Evolutionary conservation across 2,888 invertebrate species (phyloP).

Genomic region (Trichopoda pennipes): DNA sequence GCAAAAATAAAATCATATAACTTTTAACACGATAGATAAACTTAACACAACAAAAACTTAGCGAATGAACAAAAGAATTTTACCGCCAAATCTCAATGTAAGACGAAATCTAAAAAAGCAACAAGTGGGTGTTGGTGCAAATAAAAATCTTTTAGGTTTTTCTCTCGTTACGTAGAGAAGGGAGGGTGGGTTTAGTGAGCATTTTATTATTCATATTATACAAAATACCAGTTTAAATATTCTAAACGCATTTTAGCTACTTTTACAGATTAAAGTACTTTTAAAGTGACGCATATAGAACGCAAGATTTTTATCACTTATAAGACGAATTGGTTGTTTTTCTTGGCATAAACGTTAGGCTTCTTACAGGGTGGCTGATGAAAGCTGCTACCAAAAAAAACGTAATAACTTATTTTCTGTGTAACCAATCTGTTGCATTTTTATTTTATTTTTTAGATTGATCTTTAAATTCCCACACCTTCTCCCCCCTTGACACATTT

Average conservation of each 20-base stretch:
- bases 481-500: too few relatives aligned
- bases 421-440: too few relatives aligned
- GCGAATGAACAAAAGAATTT: constrained; percentile 24
- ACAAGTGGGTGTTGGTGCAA: constrained; percentile 45
- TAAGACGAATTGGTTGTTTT: too few relatives aligned
- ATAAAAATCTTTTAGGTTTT: background rate
- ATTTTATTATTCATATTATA: background rate
- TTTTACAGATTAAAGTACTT: constrained; percentile 27
- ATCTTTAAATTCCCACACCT: too few relatives aligned
- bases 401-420: too few relatives aligned
- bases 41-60: constrained; percentile 8
- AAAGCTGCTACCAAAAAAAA: too few relatives aligned
- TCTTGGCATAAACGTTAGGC: too few relatives aligned
- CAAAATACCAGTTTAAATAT: constrained; percentile 41
- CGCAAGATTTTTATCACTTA: background rate
- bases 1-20: constrained; percentile 4
- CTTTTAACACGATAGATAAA: constrained; percentile 25
- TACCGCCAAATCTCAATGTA: constrained; percentile 47
- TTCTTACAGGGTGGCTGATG: too few relatives aligned
- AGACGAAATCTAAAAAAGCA: background rate
- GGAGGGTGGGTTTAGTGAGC: background rate
- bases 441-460: too few relatives aligned
- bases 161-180: background rate
- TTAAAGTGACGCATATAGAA: background rate
- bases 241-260: constrained; percentile 50